These are phyloP conservation scores for Holothuria leucospilota DNA, from an alignment of 53 echinoderm and acorn worm species.

Conservation along the genomic window DNA sequence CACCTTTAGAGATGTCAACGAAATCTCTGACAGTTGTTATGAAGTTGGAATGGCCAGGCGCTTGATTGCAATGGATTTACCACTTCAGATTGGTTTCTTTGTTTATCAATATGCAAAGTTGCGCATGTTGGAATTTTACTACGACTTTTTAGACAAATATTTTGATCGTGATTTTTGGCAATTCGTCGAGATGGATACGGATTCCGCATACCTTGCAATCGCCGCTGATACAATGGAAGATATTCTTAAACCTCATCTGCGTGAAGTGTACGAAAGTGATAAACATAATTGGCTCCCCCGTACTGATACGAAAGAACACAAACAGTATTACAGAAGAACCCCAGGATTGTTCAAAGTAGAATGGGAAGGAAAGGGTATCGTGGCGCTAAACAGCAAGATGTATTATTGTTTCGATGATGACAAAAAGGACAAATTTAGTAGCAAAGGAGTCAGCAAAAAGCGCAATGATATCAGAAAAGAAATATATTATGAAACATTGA, in stretches of 20 bases:
- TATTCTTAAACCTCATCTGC: slow-evolving; percentile 47
- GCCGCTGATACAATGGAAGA: neutral
- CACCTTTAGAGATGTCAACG: slow-evolving; percentile 28
- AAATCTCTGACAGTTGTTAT: neutral
- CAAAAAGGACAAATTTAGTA: slow-evolving; percentile 62
- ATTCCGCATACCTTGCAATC: neutral
- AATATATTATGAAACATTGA: slow-evolving; percentile 30
- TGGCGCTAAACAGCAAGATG: slow-evolving; percentile 64
- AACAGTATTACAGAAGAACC: slow-evolving; percentile 61
- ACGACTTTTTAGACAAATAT: slow-evolving; percentile 46
- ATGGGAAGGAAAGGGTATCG: slow-evolving; percentile 73
- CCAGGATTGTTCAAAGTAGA: slow-evolving; percentile 81
- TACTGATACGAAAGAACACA: slow-evolving; percentile 10
- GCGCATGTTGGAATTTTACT: slow-evolving; percentile 61
- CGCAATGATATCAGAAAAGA: slow-evolving; percentile 50
- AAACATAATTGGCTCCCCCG: slow-evolving; percentile 12
- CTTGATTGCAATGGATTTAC: slow-evolving; percentile 33
- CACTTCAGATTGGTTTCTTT: neutral
- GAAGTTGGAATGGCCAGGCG: slow-evolving; percentile 43
- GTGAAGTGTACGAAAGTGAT: neutral
- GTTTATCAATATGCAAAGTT: slow-evolving; percentile 24
- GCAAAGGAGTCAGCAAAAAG: slow-evolving; percentile 73
- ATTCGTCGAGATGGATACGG: slow-evolving; percentile 30
- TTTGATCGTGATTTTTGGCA: neutral
- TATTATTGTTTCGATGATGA: slow-evolving; percentile 55